A percentile compares a stretch with the other conserved stretches of the same genome.
These are phyloP conservation scores for Astyanax mexicanus DNA, from an alignment of 2,797 vertebrate species.

Conservation along the genomic window DNA sequence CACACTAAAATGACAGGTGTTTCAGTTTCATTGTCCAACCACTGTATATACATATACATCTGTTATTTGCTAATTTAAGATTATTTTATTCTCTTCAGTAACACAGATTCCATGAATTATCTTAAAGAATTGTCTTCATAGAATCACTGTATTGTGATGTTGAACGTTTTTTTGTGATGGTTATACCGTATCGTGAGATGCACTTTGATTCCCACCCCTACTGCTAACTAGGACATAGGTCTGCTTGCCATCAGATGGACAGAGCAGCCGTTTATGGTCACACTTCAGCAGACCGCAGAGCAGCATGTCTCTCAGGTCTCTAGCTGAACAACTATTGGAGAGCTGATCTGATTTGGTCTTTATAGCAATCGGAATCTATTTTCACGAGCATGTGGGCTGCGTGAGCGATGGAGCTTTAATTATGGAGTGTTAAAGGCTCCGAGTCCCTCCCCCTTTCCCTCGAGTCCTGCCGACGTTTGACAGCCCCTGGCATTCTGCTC, in stretches of 20 bases:
- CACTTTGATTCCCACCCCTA: too few species aligned
- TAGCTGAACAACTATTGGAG: background rate
- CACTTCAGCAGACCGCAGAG: background rate
- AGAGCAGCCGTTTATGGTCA: background rate
- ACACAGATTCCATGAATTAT: too few species aligned
- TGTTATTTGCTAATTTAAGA: too few species aligned
- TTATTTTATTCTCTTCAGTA: too few species aligned
- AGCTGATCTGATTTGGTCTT: background rate
- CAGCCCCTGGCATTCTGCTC: constrained; percentile 20
- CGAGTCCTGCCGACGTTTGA: constrained; percentile 21
- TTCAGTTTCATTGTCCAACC: too few species aligned
- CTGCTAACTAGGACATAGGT: too few species aligned
- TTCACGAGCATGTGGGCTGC: background rate
- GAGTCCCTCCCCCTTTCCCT: constrained; percentile 21
- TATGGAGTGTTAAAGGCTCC: background rate
- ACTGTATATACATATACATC: too few species aligned
- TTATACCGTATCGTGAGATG: too few species aligned
- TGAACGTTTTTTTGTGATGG: too few species aligned
- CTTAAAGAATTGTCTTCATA: too few species aligned
- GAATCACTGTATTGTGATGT: too few species aligned
- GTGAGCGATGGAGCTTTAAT: constrained; percentile 36
- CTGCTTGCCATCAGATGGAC: background rate
- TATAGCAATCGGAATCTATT: constrained; percentile 15
- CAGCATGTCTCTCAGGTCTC: background rate
- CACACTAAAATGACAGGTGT: too few species aligned